Base-by-base conservation (phyloP, 2,888 invertebrate species). In the Heteromurus nitidus region DNA sequence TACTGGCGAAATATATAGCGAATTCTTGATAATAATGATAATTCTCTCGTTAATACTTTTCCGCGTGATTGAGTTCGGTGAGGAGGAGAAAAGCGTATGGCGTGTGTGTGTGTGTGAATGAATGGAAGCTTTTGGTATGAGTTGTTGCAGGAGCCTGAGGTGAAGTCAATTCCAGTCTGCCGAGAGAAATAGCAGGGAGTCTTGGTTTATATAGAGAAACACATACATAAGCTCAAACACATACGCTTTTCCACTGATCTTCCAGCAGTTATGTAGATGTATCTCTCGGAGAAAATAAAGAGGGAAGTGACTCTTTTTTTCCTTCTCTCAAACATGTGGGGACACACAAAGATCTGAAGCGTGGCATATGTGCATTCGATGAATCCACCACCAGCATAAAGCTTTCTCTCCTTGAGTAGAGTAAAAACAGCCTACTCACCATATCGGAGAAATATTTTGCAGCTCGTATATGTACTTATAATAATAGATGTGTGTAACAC, bases 101-200 rank as follows among this genome's bases (percentile, higher is more conserved):
- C n/a, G n/a, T 36, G 13, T n/a, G 47, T 47, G 47, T 47, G n/a
- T 36, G 36, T 47, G 53, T 53, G 20, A n/a, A 13, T 30, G 30
- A n/a, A n/a, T 42, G 42, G 13, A 42, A 42, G 9, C 9, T 13
- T 55, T 3, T 22, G 22, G 24, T 22, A 22, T 50, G 7, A 50
- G 22, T 55, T 18, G 42, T 24, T 31, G 62, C 67, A 80, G 69
- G 50, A 62, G 18, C 80, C 80, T 64, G 74, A 80, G 62, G 80
- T 74, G 80, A 80, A 80, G 80, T 74, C 80, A 80, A 68, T 80
- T 80, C 74, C 80, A 68, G 67, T 80, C 80, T 80, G 74, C 74
- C 62, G 80, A 74, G 80, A 68, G 44, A 68, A 80, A 69, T 80
- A 67, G 80, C 74, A 74, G 80, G 80, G 80, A 73, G 73, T 69